Conservation (phyloP, 2,113 vertebrate species). For the Vidua macroura region DNA sequence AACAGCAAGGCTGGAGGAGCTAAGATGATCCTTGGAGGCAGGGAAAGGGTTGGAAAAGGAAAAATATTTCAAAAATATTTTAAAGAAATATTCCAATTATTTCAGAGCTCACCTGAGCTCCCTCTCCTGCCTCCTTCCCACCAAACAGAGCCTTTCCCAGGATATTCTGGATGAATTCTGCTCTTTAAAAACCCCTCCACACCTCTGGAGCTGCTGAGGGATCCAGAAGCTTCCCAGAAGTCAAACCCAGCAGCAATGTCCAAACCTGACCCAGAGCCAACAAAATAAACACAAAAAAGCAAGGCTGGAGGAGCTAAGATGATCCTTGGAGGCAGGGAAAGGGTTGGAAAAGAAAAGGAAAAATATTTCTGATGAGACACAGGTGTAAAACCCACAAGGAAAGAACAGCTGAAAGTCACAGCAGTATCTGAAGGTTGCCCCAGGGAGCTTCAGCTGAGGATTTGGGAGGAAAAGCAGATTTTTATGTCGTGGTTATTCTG, state of each 20-base stretch:
- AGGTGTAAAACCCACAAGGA: not conserved
- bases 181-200: not conserved
- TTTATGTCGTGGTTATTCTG: not conserved
- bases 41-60: too few relatives aligned
- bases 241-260: not conserved
- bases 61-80: too few relatives aligned
- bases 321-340: rapidly evolving
- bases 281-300: not conserved
- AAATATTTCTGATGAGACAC: not conserved
- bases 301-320: not conserved
- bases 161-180: not conserved
- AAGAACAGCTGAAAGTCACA: not conserved
- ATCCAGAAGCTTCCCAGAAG: not conserved
- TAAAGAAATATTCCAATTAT: too few relatives aligned
- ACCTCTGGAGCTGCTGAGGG: not conserved
- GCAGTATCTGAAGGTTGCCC: not conserved
- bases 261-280: too few relatives aligned
- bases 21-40: too few relatives aligned
- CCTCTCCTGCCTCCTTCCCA: not conserved
- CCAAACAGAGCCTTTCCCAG: rapidly evolving
- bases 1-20: too few relatives aligned
- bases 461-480: not conserved
- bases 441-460: not conserved
- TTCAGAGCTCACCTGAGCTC: too few relatives aligned
- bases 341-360: not conserved